phyloP scores from a whole-genome alignment of 2,113 vertebrate species.

The Nothoprocta perdicaria region DNA sequence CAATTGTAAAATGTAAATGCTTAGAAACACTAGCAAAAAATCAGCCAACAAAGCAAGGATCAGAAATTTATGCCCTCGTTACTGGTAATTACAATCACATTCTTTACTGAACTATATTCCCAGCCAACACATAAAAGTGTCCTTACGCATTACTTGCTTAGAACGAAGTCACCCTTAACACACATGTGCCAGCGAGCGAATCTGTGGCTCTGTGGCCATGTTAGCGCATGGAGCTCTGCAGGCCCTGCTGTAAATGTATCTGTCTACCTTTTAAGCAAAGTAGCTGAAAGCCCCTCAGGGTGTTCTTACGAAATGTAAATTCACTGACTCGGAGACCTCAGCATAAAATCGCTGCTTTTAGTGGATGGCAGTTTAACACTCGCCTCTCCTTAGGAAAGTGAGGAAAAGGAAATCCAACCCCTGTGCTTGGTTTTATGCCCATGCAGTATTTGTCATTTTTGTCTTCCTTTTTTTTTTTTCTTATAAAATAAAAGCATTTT shows the following conservation, averaged over 20 bases:
- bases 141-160: slow-evolving; percentile 49
- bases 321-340: slow-evolving; percentile 68
- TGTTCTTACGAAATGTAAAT: slow-evolving; percentile 76
- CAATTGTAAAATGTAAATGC: slow-evolving; percentile 63
- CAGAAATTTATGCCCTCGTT: slow-evolving; percentile 71
- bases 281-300: slow-evolving; percentile 67
- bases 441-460: background rate
- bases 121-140: slow-evolving; percentile 66
- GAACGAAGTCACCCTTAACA: slow-evolving; percentile 39
- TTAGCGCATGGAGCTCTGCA: slow-evolving; percentile 20
- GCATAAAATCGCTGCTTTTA: slow-evolving; percentile 64
- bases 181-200: background rate
- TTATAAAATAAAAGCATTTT: slow-evolving; percentile 15
- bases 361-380: slow-evolving; percentile 58
- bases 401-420: background rate
- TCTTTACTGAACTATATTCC: slow-evolving; percentile 59
- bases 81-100: slow-evolving; percentile 68
- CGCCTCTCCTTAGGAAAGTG: slow-evolving; percentile 16
- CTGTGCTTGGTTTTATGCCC: background rate
- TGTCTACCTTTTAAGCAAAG: slow-evolving; percentile 70
- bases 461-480: background rate
- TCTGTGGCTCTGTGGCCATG: background rate
- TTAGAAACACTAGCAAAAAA: slow-evolving; percentile 54
- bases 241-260: slow-evolving; percentile 52
- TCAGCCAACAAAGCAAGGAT: slow-evolving; percentile 51